phyloP scores from a whole-genome alignment of 2,113 vertebrate genomes.

The Rhynchomys soricoides region DNA sequence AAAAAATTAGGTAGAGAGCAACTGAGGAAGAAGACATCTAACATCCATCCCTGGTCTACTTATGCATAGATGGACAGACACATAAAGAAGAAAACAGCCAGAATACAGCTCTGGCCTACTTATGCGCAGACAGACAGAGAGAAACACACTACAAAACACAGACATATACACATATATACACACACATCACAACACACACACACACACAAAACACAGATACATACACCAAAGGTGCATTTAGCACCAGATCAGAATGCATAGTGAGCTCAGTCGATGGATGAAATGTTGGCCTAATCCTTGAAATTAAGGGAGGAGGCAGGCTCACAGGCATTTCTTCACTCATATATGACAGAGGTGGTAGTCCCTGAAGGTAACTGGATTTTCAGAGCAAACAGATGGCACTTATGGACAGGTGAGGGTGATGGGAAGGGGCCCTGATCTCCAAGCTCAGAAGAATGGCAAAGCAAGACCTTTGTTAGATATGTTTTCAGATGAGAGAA shows the following conservation, averaged over 20 bases:
- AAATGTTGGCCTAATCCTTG: conserved; percentile 50
- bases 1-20: not conserved
- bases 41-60: not conserved
- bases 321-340: conserved; percentile 12
- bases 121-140: too few species aligned
- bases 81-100: too few species aligned
- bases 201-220: not conserved
- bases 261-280: not conserved
- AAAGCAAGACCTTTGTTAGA: not conserved
- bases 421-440: not conserved
- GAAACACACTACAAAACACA: too few species aligned
- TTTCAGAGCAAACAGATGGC: not conserved
- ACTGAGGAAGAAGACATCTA: not conserved
- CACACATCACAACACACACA: not conserved
- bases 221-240: not conserved
- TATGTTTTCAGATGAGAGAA: not conserved
- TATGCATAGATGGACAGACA: not conserved
- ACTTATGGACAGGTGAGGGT: not conserved
- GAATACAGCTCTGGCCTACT: too few species aligned
- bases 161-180: too few species aligned
- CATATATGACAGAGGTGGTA: not conserved
- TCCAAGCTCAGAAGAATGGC: not conserved
- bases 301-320: not conserved
- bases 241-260: not conserved
- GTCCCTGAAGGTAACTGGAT: not conserved